These are phyloP conservation scores for Halictus rubicundus DNA, from an alignment of 1,140 invertebrate genomes.

Conservation along the genomic window DNA sequence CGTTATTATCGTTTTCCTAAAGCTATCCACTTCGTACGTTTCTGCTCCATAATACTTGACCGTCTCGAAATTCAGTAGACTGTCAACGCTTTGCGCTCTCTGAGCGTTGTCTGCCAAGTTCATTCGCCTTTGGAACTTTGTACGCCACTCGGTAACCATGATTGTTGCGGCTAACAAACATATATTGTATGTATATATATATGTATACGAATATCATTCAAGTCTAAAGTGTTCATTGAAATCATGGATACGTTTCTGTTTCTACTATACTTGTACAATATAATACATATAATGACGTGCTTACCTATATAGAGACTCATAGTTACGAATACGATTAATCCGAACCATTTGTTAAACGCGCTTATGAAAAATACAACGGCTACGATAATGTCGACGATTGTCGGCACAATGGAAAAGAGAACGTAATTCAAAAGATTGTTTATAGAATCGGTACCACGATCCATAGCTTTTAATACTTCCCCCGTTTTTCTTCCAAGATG, in stretches of 20 bases:
- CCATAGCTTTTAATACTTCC: constrained; percentile 96
- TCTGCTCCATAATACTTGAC: constrained; percentile 99
- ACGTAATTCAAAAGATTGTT: constrained; percentile 95
- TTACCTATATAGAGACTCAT: constrained; percentile 96
- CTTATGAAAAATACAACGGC: constrained; percentile 94
- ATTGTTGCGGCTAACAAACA: constrained; percentile 88
- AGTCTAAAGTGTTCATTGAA: too few relatives aligned
- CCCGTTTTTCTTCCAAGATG: constrained; percentile 96
- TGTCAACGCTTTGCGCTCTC: constrained; percentile 95
- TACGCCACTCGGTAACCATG: constrained; percentile 96
- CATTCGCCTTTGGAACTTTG: constrained; percentile 95
- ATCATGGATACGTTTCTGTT: too few relatives aligned
- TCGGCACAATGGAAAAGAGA: constrained; percentile 93
- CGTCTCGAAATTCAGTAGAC: constrained; percentile 98
- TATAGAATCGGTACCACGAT: constrained; percentile 96
- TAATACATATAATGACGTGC: constrained; percentile 65
- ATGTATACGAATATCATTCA: too few relatives aligned
- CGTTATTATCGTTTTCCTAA: constrained; percentile 89
- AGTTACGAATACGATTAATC: constrained; percentile 94
- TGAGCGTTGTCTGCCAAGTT: constrained; percentile 96
- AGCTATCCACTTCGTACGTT: constrained; percentile 92
- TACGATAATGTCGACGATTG: constrained; percentile 95
- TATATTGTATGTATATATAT: too few relatives aligned
- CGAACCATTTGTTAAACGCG: constrained; percentile 96
- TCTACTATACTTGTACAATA: not conserved